These are phyloP conservation scores for Microtus montanus DNA, from an alignment of 2,113 vertebrate genomes.

Conservation along the genomic window DNA sequence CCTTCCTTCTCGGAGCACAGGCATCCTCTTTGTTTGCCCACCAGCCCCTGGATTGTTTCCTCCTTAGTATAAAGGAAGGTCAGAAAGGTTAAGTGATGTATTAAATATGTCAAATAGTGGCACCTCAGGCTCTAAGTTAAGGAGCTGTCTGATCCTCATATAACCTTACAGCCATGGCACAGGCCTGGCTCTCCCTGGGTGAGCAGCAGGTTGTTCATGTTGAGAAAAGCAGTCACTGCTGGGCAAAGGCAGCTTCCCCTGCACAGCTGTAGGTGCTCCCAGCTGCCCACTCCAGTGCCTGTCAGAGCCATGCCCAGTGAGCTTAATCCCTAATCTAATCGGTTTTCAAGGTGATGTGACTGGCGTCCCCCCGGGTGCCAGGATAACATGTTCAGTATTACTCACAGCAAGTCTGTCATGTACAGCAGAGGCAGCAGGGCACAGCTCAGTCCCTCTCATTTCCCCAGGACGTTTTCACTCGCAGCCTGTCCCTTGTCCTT, in stretches of 20 bases:
- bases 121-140: neutral
- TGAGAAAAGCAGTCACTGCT: neutral
- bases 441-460: neutral
- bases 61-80: neutral
- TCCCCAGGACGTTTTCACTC: neutral
- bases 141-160: neutral
- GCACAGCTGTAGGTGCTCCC: neutral
- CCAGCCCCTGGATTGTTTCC: neutral
- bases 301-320: neutral
- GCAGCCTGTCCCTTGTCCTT: neutral
- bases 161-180: neutral
- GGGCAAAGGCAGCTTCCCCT: neutral
- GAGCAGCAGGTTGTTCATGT: neutral
- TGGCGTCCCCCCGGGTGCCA: neutral
- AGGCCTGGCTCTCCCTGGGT: neutral
- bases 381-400: slow-evolving; percentile 1
- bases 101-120: neutral
- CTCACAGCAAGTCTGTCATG: neutral
- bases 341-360: neutral
- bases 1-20: neutral
- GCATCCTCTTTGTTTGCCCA: neutral
- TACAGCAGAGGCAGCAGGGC: neutral
- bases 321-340: slow-evolving; percentile 36
- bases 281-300: neutral
- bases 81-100: neutral